These are phyloP conservation scores for Pelobates fuscus DNA, from an alignment of 2,113 vertebrate species.

Conservation along the genomic window DNA sequence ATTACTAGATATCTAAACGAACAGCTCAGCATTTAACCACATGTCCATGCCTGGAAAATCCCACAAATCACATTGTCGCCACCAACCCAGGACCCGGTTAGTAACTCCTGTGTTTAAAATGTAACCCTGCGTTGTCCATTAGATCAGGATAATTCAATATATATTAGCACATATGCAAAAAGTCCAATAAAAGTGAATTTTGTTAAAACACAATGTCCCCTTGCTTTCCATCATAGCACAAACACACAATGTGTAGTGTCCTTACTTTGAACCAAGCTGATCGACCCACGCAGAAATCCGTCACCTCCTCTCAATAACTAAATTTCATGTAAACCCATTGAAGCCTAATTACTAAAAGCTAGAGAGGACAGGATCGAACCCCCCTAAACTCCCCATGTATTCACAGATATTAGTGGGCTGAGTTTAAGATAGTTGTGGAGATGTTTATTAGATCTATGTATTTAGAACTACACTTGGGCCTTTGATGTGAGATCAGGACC, in stretches of 20 bases:
- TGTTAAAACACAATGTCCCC: slow-evolving; percentile 1
- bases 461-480: slow-evolving; percentile 21
- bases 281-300: slow-evolving; percentile 6
- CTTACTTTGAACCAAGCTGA: slow-evolving; percentile 39
- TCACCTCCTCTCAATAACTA: slow-evolving; percentile 32
- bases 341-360: neutral
- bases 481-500: slow-evolving; percentile 47
- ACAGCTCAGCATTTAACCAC: too few relatives aligned
- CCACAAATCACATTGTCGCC: too few relatives aligned
- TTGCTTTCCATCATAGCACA: neutral
- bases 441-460: slow-evolving; percentile 30
- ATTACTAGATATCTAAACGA: too few relatives aligned
- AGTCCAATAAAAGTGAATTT: neutral
- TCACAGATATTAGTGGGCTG: slow-evolving; percentile 36
- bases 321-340: slow-evolving; percentile 8
- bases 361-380: slow-evolving; percentile 3
- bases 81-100: too few relatives aligned
- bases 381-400: slow-evolving; percentile 1
- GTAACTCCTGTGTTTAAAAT: too few relatives aligned
- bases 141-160: too few relatives aligned
- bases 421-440: neutral
- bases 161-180: too few relatives aligned
- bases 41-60: too few relatives aligned
- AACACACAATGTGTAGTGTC: slow-evolving; percentile 4
- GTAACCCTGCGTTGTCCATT: too few relatives aligned